Conservation (phyloP, 2,888 invertebrate genomes). For the Cynaeus angustus region DNA sequence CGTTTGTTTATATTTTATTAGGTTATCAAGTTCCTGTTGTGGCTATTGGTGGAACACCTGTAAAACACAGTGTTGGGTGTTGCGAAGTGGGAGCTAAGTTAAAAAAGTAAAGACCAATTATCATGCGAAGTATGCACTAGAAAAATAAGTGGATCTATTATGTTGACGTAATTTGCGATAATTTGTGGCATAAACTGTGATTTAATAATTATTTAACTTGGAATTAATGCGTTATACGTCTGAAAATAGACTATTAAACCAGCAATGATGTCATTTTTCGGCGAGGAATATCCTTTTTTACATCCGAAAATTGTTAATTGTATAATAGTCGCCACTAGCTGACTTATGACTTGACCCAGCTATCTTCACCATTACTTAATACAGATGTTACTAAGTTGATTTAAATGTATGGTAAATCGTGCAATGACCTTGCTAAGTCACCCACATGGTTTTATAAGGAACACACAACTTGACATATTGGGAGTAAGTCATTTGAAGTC, state of each 20-base stretch:
- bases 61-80: not conserved
- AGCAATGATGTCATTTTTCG: too few relatives aligned
- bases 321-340: too few relatives aligned
- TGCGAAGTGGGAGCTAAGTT: not conserved
- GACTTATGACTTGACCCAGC: too few relatives aligned
- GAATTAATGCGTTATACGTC: too few relatives aligned
- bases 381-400: conserved; percentile 14
- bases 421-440: conserved; percentile 26
- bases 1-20: conserved; percentile 30
- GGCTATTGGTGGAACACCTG: not conserved
- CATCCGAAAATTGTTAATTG: too few relatives aligned
- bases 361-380: not conserved
- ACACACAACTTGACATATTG: conserved; percentile 10
- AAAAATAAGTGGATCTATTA: not conserved
- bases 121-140: conserved; percentile 2
- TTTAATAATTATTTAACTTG: too few relatives aligned
- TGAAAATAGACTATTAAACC: too few relatives aligned
- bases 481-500: not conserved
- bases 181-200: too few relatives aligned
- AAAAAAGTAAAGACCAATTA: not conserved
- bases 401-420: conserved; percentile 14
- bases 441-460: conserved; percentile 35
- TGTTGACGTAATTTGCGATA: not conserved
- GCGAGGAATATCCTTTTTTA: too few relatives aligned
- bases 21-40: conserved; percentile 13